Conservation (phyloP, 2,113 vertebrate genomes). For the Laticauda laticaudata region DNA sequence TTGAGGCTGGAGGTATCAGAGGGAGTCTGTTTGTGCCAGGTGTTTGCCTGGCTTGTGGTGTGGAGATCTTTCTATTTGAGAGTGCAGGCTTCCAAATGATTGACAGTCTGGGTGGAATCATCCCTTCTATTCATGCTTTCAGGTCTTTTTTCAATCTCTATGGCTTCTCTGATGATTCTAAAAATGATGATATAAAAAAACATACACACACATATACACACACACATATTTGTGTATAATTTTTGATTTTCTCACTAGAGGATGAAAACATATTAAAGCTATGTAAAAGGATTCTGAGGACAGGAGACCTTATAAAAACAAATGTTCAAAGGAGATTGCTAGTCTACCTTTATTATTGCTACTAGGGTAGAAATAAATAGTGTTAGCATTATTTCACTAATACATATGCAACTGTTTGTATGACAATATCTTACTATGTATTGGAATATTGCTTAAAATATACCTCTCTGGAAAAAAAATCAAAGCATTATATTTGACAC, state of each 20-base stretch:
- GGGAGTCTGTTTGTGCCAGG: no score
- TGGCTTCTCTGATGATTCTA: no score
- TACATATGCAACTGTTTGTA: neutral
- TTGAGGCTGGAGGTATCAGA: no score
- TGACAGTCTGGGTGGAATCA: no score
- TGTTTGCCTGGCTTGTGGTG: no score
- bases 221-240: neutral
- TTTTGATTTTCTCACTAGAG: constrained; percentile 20
- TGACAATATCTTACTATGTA: neutral
- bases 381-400: neutral
- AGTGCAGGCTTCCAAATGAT: no score
- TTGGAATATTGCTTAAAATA: neutral
- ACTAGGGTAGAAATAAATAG: neutral
- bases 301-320: constrained; percentile 39
- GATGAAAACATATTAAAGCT: constrained; percentile 61
- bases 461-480: neutral
- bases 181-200: no score
- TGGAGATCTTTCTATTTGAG: no score
- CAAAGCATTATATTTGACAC: neutral
- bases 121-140: no score
- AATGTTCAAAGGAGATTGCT: constrained; percentile 1
- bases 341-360: neutral
- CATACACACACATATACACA: no score
- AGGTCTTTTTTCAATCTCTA: no score
- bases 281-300: constrained; percentile 33